These are phyloP conservation scores for Caenorhabditis briggsae DNA, from an alignment of 1,140 invertebrate genomes.

Conservation along the genomic window DNA sequence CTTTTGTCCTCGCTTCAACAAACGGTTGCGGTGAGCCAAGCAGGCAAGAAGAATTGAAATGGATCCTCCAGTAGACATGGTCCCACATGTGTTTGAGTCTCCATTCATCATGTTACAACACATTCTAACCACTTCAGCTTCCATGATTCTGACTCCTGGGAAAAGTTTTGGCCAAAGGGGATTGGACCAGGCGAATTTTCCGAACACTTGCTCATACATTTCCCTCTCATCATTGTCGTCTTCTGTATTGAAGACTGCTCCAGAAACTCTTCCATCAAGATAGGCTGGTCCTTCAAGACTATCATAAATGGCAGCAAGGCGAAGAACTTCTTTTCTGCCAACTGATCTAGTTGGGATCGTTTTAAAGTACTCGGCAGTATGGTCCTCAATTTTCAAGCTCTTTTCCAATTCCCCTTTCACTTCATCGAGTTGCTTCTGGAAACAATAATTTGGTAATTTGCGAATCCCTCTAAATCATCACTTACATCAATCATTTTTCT, in stretches of 20 bases:
- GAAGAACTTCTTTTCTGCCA: constrained; percentile 66
- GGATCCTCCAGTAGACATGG: constrained; percentile 93
- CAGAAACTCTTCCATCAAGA: constrained; percentile 60
- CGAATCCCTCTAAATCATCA: neutral
- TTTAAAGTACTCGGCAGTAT: constrained; percentile 83
- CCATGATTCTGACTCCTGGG: constrained; percentile 97
- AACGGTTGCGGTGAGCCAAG: constrained; percentile 93
- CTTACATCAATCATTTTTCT: constrained; percentile 82
- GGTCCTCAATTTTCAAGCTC: constrained; percentile 82
- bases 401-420: constrained; percentile 82
- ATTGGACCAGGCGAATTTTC: constrained; percentile 91
- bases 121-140: constrained; percentile 94
- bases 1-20: constrained; percentile 85
- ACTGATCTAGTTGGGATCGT: constrained; percentile 82
- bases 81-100: constrained; percentile 86
- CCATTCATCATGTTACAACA: constrained; percentile 89
- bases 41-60: constrained; percentile 97
- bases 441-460: neutral
- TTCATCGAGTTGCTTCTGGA: constrained; percentile 38
- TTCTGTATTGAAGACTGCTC: constrained; percentile 82
- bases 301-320: constrained; percentile 66
- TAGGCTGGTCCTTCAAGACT: constrained; percentile 50
- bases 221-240: constrained; percentile 82
- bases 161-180: constrained; percentile 96
- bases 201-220: constrained; percentile 86